Evolutionary conservation across 2,113 vertebrate species (phyloP).

Genomic region (Indicator maculatus): DNA sequence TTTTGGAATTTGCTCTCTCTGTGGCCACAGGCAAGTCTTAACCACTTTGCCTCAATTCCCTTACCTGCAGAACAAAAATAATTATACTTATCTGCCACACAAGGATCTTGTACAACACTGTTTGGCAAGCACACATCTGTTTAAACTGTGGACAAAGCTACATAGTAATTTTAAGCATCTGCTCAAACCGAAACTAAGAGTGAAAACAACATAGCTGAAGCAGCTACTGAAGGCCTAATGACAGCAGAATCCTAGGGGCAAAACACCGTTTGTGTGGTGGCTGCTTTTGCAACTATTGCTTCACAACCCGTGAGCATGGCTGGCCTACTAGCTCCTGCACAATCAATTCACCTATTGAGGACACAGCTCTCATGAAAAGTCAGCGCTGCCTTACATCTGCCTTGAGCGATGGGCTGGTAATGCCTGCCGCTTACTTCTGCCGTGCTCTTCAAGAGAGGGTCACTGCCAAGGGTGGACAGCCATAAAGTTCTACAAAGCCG

Average conservation of each 20-base stretch:
- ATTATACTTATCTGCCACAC: constrained; percentile 44
- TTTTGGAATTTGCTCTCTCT: constrained; percentile 30
- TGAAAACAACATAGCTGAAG: background rate
- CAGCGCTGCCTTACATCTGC: background rate
- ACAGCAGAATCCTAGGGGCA: background rate
- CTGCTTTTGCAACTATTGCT: accelerated
- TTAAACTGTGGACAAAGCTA: background rate
- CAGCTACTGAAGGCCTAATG: background rate
- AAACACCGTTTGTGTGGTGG: accelerated
- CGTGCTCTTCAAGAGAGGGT: background rate
- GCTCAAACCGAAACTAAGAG: constrained; percentile 26
- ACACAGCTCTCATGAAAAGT: accelerated
- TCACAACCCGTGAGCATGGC: accelerated
- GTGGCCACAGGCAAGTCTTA: constrained; percentile 48
- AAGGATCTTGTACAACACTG: background rate
- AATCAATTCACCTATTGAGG: accelerated
- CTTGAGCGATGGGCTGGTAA: background rate
- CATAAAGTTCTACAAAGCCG: accelerated
- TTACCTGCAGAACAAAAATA: constrained; percentile 41
- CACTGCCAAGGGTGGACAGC: background rate
- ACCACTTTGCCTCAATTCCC: constrained; percentile 22
- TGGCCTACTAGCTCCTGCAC: background rate
- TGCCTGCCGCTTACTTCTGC: background rate
- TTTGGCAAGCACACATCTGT: background rate
- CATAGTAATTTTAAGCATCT: background rate